Evolutionary conservation across 1,140 invertebrate genomes (phyloP), one percentile per base, ranked within the genome.

Genomic region (Psix sp.): DNA sequence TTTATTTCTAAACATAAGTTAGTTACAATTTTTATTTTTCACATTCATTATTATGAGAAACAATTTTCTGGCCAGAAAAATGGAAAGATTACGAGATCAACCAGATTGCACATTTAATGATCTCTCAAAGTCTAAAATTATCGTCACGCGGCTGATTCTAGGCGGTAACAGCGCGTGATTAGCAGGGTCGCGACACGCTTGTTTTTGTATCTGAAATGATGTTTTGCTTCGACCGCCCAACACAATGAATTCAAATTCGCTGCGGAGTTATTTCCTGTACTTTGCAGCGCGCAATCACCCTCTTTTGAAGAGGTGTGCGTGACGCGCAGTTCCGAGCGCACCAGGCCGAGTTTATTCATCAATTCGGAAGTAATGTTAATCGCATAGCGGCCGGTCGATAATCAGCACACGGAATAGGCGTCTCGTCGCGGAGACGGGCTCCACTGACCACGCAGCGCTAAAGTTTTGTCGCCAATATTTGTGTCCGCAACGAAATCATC

Each of bases 361-460:
- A 82, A 81, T 80, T 84, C 82, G 81, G 81, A 83, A 84, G 80
- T 74, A 76, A 80, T 77, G 79, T 83, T 78, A 82, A 83, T 83
- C 78, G 80, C 72, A 67, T 43, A 60, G 62, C 43, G 60, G 42
- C 65, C 70, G 49, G 76, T 60, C 67, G 72, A 59, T 74, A 79
- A 83, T 80, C 74, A 79, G 43, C 42, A 46, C 76, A 77, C 79
- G 77, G n/a, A 80, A 79, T 79, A 73, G 68, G 52, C 71, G 67
- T 80, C 72, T 77, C 76, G 74, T 35, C 76, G 60, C 82, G 85
- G 86, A 86, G 80, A 87, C 83, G 85, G 76, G 86, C 75, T 86
- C 84, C 81, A 87, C 83, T 86, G 84, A 82, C 79, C 83, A 81
- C 80, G 76, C 65, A 65, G 56, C 45, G 82, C 40, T 71, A 80